phyloP scores from a whole-genome alignment of 1,140 invertebrate species.

The Monomorium pharaonis region DNA sequence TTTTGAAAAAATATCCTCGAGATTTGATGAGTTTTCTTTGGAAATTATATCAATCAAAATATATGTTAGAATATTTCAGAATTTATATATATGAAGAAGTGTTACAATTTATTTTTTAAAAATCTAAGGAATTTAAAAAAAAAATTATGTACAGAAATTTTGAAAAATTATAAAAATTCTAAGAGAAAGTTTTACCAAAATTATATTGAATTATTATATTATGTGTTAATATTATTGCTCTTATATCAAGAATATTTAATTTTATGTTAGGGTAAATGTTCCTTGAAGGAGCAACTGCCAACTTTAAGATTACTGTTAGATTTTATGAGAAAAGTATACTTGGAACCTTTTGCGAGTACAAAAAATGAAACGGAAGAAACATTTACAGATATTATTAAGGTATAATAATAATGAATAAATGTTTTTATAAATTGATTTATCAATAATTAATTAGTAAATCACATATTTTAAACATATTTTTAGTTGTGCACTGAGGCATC shows the following conservation, averaged over 20 bases:
- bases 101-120: too few species aligned
- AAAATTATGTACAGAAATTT: too few species aligned
- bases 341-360: constrained; percentile 8
- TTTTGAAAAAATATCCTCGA: too few species aligned
- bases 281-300: constrained; percentile 54
- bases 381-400: constrained; percentile 44
- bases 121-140: too few species aligned
- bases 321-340: constrained; percentile 62
- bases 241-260: not conserved
- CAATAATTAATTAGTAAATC: not conserved
- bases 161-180: too few species aligned
- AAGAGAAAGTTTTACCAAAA: too few species aligned
- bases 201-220: not conserved
- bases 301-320: constrained; percentile 58
- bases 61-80: too few species aligned
- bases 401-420: constrained; percentile 7
- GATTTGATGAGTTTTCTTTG: too few species aligned
- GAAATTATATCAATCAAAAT: too few species aligned
- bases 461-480: not conserved
- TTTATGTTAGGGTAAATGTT: constrained; percentile 66
- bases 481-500: constrained; percentile 20
- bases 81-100: too few species aligned
- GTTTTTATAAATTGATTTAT: not conserved
- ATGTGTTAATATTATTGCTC: not conserved
- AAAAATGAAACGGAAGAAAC: not conserved